Conservation (phyloP, 2,113 vertebrate species). For the Felis catus region DNA sequence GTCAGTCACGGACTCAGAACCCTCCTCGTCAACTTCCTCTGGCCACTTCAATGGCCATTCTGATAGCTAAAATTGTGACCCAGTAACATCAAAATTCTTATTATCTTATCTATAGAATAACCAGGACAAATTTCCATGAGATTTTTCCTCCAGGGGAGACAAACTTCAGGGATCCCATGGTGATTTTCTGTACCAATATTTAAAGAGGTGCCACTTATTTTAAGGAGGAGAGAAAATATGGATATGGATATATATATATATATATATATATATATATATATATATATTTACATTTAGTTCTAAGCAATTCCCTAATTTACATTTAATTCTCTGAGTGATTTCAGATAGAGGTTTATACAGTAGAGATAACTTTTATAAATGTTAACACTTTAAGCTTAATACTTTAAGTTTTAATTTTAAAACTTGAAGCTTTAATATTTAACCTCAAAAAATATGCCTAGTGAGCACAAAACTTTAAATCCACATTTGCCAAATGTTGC, state of each 20-base stretch:
- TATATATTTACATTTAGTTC: neutral
- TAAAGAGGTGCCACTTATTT: slow-evolving; percentile 22
- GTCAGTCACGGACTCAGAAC: neutral
- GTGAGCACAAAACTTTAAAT: slow-evolving; percentile 22
- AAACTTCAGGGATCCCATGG: neutral
- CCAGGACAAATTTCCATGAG: neutral
- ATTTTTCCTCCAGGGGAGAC: neutral
- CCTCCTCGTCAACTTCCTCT: neutral
- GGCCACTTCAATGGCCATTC: neutral
- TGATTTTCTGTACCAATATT: neutral
- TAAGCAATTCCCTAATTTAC: slow-evolving; percentile 24
- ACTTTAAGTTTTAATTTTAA: neutral
- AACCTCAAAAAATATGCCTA: neutral
- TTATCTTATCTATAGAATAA: neutral
- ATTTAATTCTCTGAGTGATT: neutral
- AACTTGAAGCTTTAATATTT: neutral
- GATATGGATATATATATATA: neutral
- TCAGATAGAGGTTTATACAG: neutral
- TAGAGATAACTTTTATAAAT: neutral
- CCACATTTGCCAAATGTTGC: neutral
- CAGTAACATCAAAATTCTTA: neutral
- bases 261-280: neutral
- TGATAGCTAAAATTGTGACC: neutral
- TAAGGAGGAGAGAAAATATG: neutral
- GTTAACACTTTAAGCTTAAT: neutral